These are phyloP conservation scores for Cherax destructor DNA, from an alignment of 1,140 invertebrate species.

Conservation along the genomic window DNA sequence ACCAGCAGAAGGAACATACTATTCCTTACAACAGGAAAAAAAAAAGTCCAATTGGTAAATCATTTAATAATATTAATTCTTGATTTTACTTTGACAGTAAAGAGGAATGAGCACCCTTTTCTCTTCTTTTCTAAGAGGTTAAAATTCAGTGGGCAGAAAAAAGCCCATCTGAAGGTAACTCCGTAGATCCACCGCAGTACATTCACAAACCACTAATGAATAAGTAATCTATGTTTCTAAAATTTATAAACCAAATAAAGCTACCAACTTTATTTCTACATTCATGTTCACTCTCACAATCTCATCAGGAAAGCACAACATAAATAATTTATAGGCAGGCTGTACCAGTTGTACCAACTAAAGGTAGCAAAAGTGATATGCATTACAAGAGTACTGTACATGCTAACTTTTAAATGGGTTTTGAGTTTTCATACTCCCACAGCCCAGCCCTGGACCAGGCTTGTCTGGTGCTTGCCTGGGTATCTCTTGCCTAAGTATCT, in stretches of 20 bases:
- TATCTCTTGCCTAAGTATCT: too few relatives aligned
- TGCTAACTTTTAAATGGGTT: too few relatives aligned
- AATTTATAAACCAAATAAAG: background rate
- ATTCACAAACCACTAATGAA: background rate
- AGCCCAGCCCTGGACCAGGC: too few relatives aligned
- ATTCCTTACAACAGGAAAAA: background rate
- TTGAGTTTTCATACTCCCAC: too few relatives aligned
- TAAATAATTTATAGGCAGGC: too few relatives aligned
- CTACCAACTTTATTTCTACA: background rate
- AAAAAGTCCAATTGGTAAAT: background rate
- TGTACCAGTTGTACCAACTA: too few relatives aligned
- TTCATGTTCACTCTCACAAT: background rate
- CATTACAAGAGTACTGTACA: too few relatives aligned
- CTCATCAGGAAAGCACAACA: too few relatives aligned
- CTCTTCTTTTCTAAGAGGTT: slow-evolving; percentile 29
- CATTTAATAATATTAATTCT: background rate
- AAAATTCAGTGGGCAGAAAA: slow-evolving; percentile 5
- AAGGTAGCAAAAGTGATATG: too few relatives aligned
- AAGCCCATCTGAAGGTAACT: slow-evolving; percentile 38
- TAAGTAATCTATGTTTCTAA: slow-evolving; percentile 10
- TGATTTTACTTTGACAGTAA: background rate
- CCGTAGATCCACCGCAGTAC: slow-evolving; percentile 27
- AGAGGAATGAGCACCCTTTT: slow-evolving; percentile 31
- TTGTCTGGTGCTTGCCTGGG: too few relatives aligned
- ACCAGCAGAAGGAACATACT: slow-evolving; percentile 33